A percentile compares a stretch with the other conserved stretches of the same genome.
Evolutionary conservation across 2,797 vertebrate genomes (phyloP).

Genomic region (Poeciliopsis gracilis): DNA sequence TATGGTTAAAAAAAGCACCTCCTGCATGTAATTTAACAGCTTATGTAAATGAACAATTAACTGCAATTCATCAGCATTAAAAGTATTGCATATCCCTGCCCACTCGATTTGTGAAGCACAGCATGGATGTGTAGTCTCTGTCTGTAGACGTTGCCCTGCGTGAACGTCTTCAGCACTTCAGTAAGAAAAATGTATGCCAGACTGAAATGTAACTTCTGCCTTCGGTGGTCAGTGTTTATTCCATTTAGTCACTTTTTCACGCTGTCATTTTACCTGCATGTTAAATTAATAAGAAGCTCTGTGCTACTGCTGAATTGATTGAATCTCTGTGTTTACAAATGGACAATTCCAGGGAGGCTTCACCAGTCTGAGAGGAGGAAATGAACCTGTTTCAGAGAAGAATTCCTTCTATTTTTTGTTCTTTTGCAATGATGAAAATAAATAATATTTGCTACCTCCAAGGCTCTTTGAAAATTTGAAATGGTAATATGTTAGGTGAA

Average conservation of each 20-base stretch:
- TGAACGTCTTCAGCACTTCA: not conserved
- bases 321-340: conserved; percentile 5
- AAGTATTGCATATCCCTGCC: not conserved
- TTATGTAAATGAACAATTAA: not conserved
- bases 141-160: not conserved
- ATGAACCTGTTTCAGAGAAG: not conserved
- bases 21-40: not conserved
- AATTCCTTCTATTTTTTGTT: not conserved
- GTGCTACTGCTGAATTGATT: not conserved
- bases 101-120: not conserved
- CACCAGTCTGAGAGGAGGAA: not conserved
- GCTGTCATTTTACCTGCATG: not conserved
- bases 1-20: not conserved
- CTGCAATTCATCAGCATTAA: not conserved
- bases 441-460: not conserved
- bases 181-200: not conserved
- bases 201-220: not conserved
- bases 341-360: not conserved
- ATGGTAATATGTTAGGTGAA: not conserved
- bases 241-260: not conserved
- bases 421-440: not conserved
- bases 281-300: not conserved
- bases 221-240: not conserved
- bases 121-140: not conserved
- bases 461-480: not conserved